Conservation (phyloP, 2,797 vertebrate species). For the Acanthurus leucopareius region DNA sequence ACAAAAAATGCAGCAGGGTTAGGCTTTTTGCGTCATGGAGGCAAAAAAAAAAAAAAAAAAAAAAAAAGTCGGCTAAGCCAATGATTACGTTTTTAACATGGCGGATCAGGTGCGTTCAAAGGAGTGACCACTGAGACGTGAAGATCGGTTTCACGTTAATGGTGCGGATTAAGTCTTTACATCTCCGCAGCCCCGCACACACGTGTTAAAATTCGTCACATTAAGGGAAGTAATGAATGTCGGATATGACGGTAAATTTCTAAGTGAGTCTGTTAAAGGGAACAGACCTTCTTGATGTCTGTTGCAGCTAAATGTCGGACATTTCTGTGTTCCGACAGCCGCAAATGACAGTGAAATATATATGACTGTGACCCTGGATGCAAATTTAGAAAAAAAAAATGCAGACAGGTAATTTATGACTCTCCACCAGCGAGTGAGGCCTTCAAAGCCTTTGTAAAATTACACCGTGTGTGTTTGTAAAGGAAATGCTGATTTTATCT, state of each 20-base stretch:
- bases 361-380: too few species aligned
- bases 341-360: too few species aligned
- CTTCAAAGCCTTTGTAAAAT: too few species aligned
- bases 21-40: background rate
- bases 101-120: slow-evolving; percentile 79
- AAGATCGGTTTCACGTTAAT: slow-evolving; percentile 1
- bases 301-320: slow-evolving; percentile 20
- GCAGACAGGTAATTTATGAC: too few species aligned
- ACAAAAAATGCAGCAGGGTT: rapidly evolving
- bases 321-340: background rate
- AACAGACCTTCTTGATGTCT: background rate
- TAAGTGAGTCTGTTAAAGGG: background rate
- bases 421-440: too few species aligned
- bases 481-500: too few species aligned
- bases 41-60: background rate
- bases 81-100: slow-evolving; percentile 69
- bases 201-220: background rate
- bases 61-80: slow-evolving; percentile 11
- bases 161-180: background rate
- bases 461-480: too few species aligned
- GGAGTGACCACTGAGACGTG: slow-evolving; percentile 21
- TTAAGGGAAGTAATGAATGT: background rate
- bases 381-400: too few species aligned
- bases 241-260: background rate
- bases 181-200: background rate